Base-by-base conservation (phyloP, 2,797 vertebrate genomes). In the Phoxinus dragarum region DNA sequence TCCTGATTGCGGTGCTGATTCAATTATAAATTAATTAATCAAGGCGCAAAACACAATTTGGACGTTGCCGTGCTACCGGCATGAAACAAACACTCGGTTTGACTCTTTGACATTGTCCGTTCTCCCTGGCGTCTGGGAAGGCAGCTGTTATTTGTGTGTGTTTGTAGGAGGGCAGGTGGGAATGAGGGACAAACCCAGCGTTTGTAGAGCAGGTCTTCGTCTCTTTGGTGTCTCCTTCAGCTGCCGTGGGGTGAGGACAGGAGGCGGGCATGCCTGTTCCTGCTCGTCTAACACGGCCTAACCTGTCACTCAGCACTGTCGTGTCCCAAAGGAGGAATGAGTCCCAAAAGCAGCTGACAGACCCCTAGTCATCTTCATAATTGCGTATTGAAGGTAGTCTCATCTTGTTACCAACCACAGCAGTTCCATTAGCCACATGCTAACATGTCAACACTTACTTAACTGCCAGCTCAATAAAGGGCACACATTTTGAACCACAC, bases 1-100 rank as follows among this genome's bases (percentile, higher is more conserved):
- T 88, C 81, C 88, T 91, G 90, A 94, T 94, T 90, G 90, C 85
- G 79, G 82, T 88, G 90, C 90, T 85, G 90, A 93, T 94, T 93
- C 85, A 93, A 93, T 93, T 92, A 93, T 91, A 91, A 92, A 91
- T 88, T 90, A 88, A 92, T 66, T 82, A 76, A 87, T 69, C 64
- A 77, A 80, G 67, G 88, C 85, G 90, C 86, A 89, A 76, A 89
- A 93, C 92, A 93, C 90, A 92, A 92, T 68, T 74, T 78, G 84
- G 40, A 75, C 8, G 59, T 79, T 75, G 84, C 49, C 36, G 23
- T 68, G 80, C 54, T 82, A 76, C 59, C 73, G 52, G 56, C 52
- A 49, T 71, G 34, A 82, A 59, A 80, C 71, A 73, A 75, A 40
- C 61, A 31, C 44, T 21, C 6, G 9, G 16, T 56, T 75, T 81